Evolutionary conservation across 2,113 vertebrate genomes (phyloP).

Genomic region (Vanacampus margaritifer): DNA sequence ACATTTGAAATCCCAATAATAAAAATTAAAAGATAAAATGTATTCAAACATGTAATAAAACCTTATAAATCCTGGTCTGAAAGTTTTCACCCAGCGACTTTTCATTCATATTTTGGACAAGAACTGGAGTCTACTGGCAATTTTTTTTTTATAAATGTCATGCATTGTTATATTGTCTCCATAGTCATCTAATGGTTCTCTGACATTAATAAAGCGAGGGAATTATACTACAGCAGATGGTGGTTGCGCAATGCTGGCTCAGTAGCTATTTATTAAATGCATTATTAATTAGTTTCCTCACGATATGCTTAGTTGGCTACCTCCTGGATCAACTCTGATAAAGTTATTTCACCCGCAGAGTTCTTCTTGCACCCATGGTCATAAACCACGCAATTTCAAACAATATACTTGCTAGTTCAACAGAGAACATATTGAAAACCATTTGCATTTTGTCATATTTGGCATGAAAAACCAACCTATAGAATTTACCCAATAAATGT

Average conservation of each 20-base stretch:
- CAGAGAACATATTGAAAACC: background rate
- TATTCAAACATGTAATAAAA: too few relatives aligned
- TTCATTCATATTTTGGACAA: slow-evolving; percentile 69
- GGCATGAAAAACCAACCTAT: too few relatives aligned
- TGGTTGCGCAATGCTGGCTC: slow-evolving; percentile 68
- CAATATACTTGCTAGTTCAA: background rate
- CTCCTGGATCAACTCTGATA: slow-evolving; percentile 58
- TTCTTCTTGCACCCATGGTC: slow-evolving; percentile 35
- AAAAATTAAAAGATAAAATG: too few relatives aligned
- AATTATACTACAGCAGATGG: slow-evolving; percentile 76
- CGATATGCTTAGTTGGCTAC: slow-evolving; percentile 68
- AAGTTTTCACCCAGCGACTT: slow-evolving; percentile 54
- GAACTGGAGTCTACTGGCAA: slow-evolving; percentile 41
- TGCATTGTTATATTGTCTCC: slow-evolving; percentile 73
- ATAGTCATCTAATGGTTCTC: slow-evolving; percentile 70
- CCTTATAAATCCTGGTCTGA: background rate
- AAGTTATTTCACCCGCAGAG: slow-evolving; percentile 49
- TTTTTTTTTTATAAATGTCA: too few relatives aligned
- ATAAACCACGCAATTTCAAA: slow-evolving; percentile 7
- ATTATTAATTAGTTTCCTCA: slow-evolving; percentile 80
- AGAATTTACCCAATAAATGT: too few relatives aligned
- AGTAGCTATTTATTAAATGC: slow-evolving; percentile 79
- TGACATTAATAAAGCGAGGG: slow-evolving; percentile 72
- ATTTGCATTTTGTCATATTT: background rate
- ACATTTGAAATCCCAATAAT: too few relatives aligned